phyloP scores from a whole-genome alignment of 2,888 invertebrate genomes.

The Aphidius colemani region DNA sequence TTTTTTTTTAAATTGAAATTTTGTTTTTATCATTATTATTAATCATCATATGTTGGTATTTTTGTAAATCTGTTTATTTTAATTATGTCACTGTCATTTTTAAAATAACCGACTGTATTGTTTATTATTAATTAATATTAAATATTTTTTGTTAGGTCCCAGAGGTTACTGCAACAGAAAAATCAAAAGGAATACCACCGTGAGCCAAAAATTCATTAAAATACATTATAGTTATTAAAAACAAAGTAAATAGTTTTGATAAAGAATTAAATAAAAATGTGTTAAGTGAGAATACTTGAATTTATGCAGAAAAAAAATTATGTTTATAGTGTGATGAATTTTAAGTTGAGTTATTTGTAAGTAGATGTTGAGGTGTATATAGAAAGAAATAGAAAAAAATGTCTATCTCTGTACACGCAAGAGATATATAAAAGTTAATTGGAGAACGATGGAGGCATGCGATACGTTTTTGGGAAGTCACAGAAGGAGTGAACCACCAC shows the following conservation, averaged over 20 bases:
- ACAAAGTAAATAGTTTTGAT: no score
- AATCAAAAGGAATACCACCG: conserved; percentile 30
- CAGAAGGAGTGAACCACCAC: conserved; percentile 11
- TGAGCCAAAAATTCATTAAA: conserved; percentile 16
- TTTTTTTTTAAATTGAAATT: conserved; percentile 27
- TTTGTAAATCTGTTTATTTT: conserved; percentile 47
- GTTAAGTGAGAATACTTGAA: no score
- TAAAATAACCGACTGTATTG: conserved; percentile 40
- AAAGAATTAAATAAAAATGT: no score
- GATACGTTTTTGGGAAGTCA: conserved; percentile 15
- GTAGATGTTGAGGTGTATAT: not conserved
- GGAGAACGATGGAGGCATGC: conserved; percentile 18
- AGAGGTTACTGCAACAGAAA: conserved; percentile 58
- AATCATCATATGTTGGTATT: conserved; percentile 48
- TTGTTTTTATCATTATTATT: conserved; percentile 32
- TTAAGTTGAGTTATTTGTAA: not conserved
- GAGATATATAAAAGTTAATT: conserved; percentile 8
- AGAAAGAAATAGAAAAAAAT: no score
- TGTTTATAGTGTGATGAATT: no score
- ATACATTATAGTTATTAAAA: not conserved
- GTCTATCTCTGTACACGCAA: not conserved
- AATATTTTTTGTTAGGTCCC: conserved; percentile 58
- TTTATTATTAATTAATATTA: conserved; percentile 56
- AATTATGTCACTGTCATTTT: conserved; percentile 33
- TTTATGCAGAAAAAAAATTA: no score